A percentile compares a stretch with the other conserved stretches of the same genome.
These are phyloP conservation scores for Prorops nasuta DNA, from an alignment of 1,140 invertebrate genomes.

Conservation along the genomic window DNA sequence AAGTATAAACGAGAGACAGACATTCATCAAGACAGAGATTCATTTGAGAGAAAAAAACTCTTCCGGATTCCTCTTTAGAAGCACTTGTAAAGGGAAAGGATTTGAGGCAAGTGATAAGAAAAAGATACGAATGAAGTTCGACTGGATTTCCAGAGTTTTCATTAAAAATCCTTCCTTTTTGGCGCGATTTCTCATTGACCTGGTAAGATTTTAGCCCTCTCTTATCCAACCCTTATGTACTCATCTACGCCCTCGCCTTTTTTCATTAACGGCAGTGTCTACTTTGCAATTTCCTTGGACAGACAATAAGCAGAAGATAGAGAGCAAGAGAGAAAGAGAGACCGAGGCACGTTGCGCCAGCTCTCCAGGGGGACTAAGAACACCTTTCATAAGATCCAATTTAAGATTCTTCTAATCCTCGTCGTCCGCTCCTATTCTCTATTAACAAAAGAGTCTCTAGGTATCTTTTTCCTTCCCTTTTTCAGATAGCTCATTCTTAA, in stretches of 20 bases:
- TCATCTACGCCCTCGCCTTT: not conserved
- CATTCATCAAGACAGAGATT: too few species aligned
- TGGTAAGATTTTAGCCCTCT: not conserved
- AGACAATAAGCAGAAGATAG: slow-evolving; percentile 25
- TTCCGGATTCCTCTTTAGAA: too few species aligned
- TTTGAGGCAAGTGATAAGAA: too few species aligned
- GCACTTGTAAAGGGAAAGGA: too few species aligned
- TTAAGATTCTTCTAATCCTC: slow-evolving; percentile 26
- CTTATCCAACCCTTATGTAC: not conserved
- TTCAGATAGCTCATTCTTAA: slow-evolving; percentile 17
- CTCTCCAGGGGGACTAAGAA: slow-evolving; percentile 3
- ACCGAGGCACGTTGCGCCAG: too few species aligned
- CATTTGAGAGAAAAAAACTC: too few species aligned
- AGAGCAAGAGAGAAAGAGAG: slow-evolving; percentile 11
- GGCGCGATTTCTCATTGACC: too few species aligned
- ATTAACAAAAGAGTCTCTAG: slow-evolving; percentile 18
- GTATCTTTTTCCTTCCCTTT: slow-evolving; percentile 17
- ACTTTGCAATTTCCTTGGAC: slow-evolving; percentile 27
- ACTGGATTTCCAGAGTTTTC: too few species aligned
- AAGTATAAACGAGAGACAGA: too few species aligned
- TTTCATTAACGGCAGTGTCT: not conserved
- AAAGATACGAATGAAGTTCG: too few species aligned
- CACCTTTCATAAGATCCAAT: slow-evolving; percentile 32
- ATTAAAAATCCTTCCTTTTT: too few species aligned
- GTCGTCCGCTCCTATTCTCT: slow-evolving; percentile 16